phyloP scores from a whole-genome alignment of 92 coral and sea anemone genomes.

The Parazoanthus atlanticus region DNA sequence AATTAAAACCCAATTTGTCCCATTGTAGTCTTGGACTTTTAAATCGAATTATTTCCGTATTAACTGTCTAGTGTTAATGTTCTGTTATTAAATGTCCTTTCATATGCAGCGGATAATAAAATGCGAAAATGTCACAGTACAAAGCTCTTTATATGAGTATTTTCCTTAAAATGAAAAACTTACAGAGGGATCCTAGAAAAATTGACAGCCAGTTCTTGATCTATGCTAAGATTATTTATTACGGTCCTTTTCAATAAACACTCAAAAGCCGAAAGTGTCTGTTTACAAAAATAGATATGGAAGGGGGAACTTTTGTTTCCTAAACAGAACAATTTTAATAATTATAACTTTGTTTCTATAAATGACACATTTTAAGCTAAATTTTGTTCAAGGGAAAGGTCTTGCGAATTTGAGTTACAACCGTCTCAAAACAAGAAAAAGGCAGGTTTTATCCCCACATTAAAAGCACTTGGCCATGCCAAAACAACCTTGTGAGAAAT shows the following conservation, averaged over 20 bases:
- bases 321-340: neutral
- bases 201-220: neutral
- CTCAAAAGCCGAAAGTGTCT: no score
- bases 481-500: neutral
- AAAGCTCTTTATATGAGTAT: neutral
- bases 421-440: neutral
- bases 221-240: neutral
- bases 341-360: no score
- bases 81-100: no score
- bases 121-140: neutral
- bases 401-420: neutral
- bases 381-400: neutral
- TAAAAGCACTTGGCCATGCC: neutral
- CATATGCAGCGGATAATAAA: no score
- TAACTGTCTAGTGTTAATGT: neutral
- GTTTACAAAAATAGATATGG: neutral
- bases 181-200: neutral
- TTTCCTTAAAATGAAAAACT: neutral
- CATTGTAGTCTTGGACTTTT: neutral
- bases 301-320: neutral
- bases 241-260: neutral
- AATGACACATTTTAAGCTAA: neutral
- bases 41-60: no score
- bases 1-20: neutral
- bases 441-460: neutral